Conservation (phyloP, 1,140 invertebrate species). For the Drosophila albomicans region DNA sequence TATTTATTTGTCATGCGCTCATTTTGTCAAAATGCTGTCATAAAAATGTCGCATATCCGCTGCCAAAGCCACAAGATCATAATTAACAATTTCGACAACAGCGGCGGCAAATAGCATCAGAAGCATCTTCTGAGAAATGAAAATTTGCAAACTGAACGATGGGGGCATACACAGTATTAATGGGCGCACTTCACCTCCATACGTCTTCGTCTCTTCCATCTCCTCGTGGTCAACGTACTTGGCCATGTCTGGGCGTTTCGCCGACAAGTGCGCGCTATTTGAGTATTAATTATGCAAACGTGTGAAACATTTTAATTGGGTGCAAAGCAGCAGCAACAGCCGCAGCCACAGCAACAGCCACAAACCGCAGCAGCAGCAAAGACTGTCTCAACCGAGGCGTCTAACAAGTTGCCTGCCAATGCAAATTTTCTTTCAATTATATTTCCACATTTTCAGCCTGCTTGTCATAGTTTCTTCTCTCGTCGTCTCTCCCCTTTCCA, state of each 20-base stretch:
- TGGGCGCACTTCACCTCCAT: neutral
- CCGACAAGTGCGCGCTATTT: conserved; percentile 75
- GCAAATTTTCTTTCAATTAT: conserved; percentile 78
- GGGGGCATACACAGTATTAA: neutral
- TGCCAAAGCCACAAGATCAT: conserved; percentile 56
- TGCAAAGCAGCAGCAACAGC: conserved; percentile 59
- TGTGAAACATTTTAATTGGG: conserved; percentile 84
- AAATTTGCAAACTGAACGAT: conserved; percentile 60
- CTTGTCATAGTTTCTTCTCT: conserved; percentile 21
- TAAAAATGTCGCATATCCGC: conserved; percentile 5
- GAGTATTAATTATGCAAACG: conserved; percentile 82
- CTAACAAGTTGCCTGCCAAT: conserved; percentile 63
- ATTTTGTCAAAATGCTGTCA: conserved; percentile 75
- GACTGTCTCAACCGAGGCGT: conserved; percentile 14
- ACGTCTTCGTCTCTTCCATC: too few relatives aligned
- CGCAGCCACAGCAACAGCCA: neutral
- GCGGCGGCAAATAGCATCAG: conserved; percentile 5
- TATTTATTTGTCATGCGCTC: conserved; percentile 73
- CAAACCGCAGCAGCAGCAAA: neutral
- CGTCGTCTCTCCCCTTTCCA: neutral
- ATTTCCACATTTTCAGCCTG: conserved; percentile 56
- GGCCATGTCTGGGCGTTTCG: conserved; percentile 45
- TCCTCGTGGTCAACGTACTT: neutral
- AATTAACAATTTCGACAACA: conserved; percentile 68
- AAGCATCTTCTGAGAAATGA: conserved; percentile 62